Evolutionary conservation across 2,797 vertebrate species (phyloP), one percentile per base, ranked within the genome.

Genomic region (Avahi laniger): DNA sequence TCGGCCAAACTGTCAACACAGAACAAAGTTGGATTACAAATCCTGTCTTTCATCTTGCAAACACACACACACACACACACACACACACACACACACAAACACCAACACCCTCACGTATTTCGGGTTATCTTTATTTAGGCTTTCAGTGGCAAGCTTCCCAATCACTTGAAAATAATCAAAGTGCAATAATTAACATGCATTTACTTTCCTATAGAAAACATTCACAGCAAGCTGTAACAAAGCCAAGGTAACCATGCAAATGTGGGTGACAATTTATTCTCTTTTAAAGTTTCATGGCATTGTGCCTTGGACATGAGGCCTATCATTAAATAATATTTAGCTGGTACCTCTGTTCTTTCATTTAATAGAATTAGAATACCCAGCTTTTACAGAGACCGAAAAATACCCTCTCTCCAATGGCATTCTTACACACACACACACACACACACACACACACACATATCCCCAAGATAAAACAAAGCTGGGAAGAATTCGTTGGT

Each of bases 151-250:
- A 98, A 97, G 85, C 93, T 98, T 98, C 98, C 97, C 97, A 70
- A 97, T 98, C 97, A 96, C 95, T 97, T 96, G 86, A 48, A 97
- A 98, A 96, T 82, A 98, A 98, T 98, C 97, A 98, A 97, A 98
- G 97, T 94, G 97, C 97, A 98, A 97, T 98, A 98, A 98, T 98
- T 98, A 98, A 97, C 97, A 96, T 1, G 89, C 86, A 2, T 96
- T 98, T 97, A 91, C 97, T 98, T 97, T 97, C 96, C 87, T 93
- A 97, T 65, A 97, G 98, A 96, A 98, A 97, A 95, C 93, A 94
- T 95, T 97, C 3, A 80, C 82, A 98, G 97, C 98, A 97, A 98
- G 98, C 98, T 98, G 96, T 93, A 97, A 98, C 98, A 98, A 73
- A 97, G 98, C 96, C 67, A 96, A 98, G 97, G 97, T 98, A 98